Evolutionary conservation across 2,888 invertebrate species (phyloP), one percentile per base, ranked within the genome.

Genomic region (Volucella inflata): DNA sequence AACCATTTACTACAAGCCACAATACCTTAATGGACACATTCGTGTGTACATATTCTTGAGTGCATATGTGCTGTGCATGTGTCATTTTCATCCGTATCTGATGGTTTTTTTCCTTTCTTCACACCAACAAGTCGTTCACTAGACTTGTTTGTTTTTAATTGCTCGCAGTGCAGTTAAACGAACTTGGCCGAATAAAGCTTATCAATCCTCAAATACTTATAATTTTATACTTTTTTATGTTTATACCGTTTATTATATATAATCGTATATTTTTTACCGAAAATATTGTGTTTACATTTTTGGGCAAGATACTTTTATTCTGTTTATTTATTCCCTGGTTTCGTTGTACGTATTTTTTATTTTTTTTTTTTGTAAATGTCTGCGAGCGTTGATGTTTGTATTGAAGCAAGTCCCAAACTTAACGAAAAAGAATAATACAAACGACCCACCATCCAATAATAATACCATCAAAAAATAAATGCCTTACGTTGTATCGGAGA

Each of bases 121-220:
- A 57, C 55, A 57, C 53, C 74, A 55, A 40, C 21, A n/a, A n/a
- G n/a, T n/a, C n/a, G n/a, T n/a, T n/a, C n/a, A 11, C 46, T 46
- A 46, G 10, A 53, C 21, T 3, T 46, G 3, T n/a, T 78, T 50
- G 64, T 59, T 72, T 75, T 50, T 42, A 50, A 51, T 40, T 40
- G 68, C 30, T 14, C 53, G 38, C 17, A 17, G 17, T 76, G 81
- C 76, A 81, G 76, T 81, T 76, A 81, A 75, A 75, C 76, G 81
- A 81, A 81, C 76, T 81, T 81, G 81, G 57, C 76, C 70, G 57
- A 76, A 55, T 51, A 81, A 57, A 60, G 59, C 55, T 80, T 80
- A 80, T 80, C 80, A 64, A 62, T 62, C 59, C 3, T 30, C 36
- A 21, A 50, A 16, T 21, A 68, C 16, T 38, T 44, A 51, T 68